Base-by-base conservation (phyloP, 2,797 vertebrate species). In the Hipposideros larvatus region DNA sequence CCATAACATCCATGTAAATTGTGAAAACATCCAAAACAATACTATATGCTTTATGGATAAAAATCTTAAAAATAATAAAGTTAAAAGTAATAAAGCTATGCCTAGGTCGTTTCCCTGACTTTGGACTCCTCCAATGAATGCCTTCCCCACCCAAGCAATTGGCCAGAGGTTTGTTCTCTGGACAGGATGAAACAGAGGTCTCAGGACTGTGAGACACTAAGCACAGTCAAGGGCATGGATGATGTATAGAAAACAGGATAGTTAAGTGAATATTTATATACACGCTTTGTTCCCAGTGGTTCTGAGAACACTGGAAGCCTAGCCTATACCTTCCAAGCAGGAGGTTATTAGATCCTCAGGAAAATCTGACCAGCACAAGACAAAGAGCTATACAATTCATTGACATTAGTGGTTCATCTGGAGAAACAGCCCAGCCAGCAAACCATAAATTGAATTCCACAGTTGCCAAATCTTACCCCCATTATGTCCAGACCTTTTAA, bases 401-500 rank as follows among this genome's bases (percentile, higher is more conserved):
- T 86, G 66, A 57, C 18, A 80, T 59, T 26, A 59, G 51, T 79
- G 73, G 51, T 85, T 86, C 55, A 84, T 65, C 65, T 19, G 43
- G 71, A 89, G 63, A 85, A 85, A 90, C 0, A 79, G 73, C 26
- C 48, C 26, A 53, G 34, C 19, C 57, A 95, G 13, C 28, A 93
- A 80, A 89, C 31, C 22, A 48, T 59, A 79, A 66, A 84, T 2
- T 68, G 24, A 68, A 73, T 82, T 59, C 34, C 51, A 90, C 10
- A 87, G 89, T 34, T 93, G 74, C n/a, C 66, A 90, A 93, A 80
- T 10, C 43, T 74, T 46, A 96, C 18, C 18, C 28, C 28, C 26
- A 61, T 48, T 24, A 80, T 75, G 70, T 28, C 92, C 46, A 77
- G 70, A 77, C 71, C 10, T 75, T 95, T 61, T 53, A 68, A 83